Percentiles rank a stretch among this genome's conserved stretches.
Conservation (phyloP, 2,888 invertebrate species). For the Tenthredo scrophulariae region DNA sequence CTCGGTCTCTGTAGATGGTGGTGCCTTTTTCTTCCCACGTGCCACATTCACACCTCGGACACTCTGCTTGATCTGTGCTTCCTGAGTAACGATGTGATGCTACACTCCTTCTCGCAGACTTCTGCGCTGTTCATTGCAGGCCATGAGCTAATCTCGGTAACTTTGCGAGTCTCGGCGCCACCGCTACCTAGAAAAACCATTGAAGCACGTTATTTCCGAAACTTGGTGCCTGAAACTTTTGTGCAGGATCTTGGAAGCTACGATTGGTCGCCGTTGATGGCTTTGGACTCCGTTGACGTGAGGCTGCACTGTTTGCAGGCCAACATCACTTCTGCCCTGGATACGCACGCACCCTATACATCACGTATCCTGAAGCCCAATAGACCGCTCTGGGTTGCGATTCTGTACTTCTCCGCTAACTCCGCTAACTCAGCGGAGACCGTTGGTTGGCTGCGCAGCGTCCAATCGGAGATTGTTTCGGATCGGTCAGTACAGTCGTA, state of each 20-base stretch:
- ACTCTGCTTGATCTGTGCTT: not conserved
- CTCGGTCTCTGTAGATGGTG: not conserved
- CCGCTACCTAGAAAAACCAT: not conserved
- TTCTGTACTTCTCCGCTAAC: too few relatives aligned
- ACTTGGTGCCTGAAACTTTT: not conserved
- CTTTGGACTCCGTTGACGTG: not conserved
- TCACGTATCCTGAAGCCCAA: not conserved
- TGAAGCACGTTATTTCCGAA: not conserved
- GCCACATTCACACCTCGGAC: constrained; percentile 3
- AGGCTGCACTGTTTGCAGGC: not conserved
- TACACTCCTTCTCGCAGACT: not conserved
- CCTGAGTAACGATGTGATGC: not conserved
- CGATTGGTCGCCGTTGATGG: not conserved
- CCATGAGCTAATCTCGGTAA: not conserved
- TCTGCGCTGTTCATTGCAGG: not conserved
- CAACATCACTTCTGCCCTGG: not conserved
- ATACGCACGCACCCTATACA: not conserved
- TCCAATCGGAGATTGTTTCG: too few relatives aligned
- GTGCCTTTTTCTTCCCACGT: not conserved
- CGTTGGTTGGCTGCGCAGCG: too few relatives aligned
- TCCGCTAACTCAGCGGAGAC: too few relatives aligned
- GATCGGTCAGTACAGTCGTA: too few relatives aligned
- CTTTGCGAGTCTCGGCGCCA: not conserved
- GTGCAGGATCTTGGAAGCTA: not conserved
- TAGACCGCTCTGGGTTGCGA: not conserved